Evolutionary conservation across 2,113 vertebrate species (phyloP).

Genomic region (Pterophyllum scalare): DNA sequence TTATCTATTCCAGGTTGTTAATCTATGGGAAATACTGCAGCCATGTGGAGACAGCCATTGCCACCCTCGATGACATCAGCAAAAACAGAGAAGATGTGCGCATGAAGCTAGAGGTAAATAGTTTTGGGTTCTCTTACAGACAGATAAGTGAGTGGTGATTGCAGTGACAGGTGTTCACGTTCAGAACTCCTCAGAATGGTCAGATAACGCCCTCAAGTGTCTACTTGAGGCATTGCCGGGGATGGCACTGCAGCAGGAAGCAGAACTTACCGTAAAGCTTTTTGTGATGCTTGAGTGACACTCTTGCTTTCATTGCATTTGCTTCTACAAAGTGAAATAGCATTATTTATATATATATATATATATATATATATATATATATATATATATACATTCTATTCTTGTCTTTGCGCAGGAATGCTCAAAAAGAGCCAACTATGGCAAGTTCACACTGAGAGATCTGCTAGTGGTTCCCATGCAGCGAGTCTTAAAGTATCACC

Average conservation of each 20-base stretch:
- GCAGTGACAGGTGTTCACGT: neutral
- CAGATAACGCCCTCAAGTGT: conserved; percentile 66
- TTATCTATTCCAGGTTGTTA: conserved; percentile 84
- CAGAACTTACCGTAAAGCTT: neutral
- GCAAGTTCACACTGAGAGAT: conserved; percentile 95
- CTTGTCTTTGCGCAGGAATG: conserved; percentile 84
- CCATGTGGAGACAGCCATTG: conserved; percentile 92
- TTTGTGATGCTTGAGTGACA: neutral
- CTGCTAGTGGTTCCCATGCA: conserved; percentile 98
- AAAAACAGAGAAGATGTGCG: conserved; percentile 95
- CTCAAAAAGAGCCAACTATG: conserved; percentile 97
- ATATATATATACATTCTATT: neutral
- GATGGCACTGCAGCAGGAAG: neutral
- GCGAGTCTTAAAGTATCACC: conserved; percentile 95
- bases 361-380: no score
- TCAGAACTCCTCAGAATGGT: neutral
- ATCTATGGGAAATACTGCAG: conserved; percentile 98
- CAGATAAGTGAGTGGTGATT: neutral
- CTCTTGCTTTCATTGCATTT: neutral
- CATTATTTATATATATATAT: no score
- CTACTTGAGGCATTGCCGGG: conserved; percentile 24
- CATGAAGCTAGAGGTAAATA: conserved; percentile 91
- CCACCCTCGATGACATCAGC: conserved; percentile 89
- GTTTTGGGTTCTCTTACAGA: neutral
- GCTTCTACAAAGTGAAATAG: neutral